These are phyloP conservation scores for Pseudomugil tenellus DNA, from an alignment of 2,797 vertebrate species.

Conservation along the genomic window DNA sequence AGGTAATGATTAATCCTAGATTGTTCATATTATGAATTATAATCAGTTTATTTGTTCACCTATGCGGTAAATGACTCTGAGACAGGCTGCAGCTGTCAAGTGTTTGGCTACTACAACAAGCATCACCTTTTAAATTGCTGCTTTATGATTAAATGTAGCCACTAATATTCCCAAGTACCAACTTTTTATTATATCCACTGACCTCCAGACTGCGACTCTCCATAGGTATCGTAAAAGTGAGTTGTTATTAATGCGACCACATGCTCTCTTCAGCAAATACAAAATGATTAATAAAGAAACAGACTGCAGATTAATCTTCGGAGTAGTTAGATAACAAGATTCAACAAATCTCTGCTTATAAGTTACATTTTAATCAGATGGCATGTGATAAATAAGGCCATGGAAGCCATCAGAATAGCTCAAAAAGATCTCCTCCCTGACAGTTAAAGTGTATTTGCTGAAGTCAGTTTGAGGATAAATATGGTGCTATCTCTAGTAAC, in stretches of 20 bases:
- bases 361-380: neutral
- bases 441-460: neutral
- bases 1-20: constrained; percentile 22
- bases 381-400: neutral
- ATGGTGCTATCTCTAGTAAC: constrained; percentile 2
- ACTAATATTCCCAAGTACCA: neutral
- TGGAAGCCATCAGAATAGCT: constrained; percentile 2
- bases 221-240: neutral
- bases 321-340: neutral
- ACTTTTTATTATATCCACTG: constrained; percentile 4
- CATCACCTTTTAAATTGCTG: constrained; percentile 12
- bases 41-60: constrained; percentile 25
- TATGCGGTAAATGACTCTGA: constrained; percentile 22
- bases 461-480: constrained; percentile 16
- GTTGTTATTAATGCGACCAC: neutral
- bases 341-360: neutral
- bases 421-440: neutral
- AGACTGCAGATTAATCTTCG: constrained; percentile 3
- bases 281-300: neutral
- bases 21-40: constrained; percentile 21
- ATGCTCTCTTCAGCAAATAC: neutral
- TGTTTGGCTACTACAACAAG: constrained; percentile 24
- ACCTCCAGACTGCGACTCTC: neutral
- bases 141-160: constrained; percentile 32
- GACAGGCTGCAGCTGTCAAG: constrained; percentile 5